These are phyloP conservation scores for Papilio dardanus DNA, from an alignment of 1,140 invertebrate species.

Conservation along the genomic window DNA sequence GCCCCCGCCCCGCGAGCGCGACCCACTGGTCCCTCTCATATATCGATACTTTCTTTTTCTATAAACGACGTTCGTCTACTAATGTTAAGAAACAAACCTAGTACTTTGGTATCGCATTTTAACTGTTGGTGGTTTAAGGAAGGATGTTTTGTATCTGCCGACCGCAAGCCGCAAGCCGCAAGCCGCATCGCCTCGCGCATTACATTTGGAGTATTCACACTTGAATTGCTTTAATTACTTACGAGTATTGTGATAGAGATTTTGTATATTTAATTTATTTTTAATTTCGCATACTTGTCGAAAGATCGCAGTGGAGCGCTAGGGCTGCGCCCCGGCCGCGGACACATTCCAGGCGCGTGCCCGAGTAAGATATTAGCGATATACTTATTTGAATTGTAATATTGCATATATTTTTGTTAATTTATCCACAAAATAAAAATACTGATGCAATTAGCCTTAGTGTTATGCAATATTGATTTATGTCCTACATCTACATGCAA, in stretches of 20 bases:
- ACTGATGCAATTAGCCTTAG: slow-evolving; percentile 81
- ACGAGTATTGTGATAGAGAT: slow-evolving; percentile 82
- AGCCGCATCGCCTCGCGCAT: slow-evolving; percentile 58
- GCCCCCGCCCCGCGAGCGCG: slow-evolving; percentile 49
- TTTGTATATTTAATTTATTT: slow-evolving; percentile 82
- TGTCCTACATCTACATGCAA: slow-evolving; percentile 82
- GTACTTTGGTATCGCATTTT: slow-evolving; percentile 79
- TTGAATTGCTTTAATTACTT: slow-evolving; percentile 82
- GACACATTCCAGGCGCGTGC: slow-evolving; percentile 65
- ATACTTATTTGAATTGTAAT: slow-evolving; percentile 81
- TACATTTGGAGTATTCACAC: slow-evolving; percentile 79
- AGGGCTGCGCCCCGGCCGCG: slow-evolving; percentile 44
- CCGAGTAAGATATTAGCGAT: slow-evolving; percentile 82
- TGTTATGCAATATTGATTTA: slow-evolving; percentile 82
- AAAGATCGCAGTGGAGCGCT: slow-evolving; percentile 73
- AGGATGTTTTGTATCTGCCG: slow-evolving; percentile 61
- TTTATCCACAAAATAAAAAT: slow-evolving; percentile 77
- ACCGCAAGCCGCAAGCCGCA: slow-evolving; percentile 48
- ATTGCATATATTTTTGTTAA: slow-evolving; percentile 81
- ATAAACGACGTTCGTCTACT: slow-evolving; percentile 60
- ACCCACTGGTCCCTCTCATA: slow-evolving; percentile 64
- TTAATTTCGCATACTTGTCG: slow-evolving; percentile 78
- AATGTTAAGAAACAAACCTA: slow-evolving; percentile 61
- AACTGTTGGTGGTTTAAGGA: slow-evolving; percentile 73
- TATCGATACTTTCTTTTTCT: slow-evolving; percentile 70